Evolutionary conservation across 2,113 vertebrate genomes (phyloP).

Genomic region (Zosterops pallidus): DNA sequence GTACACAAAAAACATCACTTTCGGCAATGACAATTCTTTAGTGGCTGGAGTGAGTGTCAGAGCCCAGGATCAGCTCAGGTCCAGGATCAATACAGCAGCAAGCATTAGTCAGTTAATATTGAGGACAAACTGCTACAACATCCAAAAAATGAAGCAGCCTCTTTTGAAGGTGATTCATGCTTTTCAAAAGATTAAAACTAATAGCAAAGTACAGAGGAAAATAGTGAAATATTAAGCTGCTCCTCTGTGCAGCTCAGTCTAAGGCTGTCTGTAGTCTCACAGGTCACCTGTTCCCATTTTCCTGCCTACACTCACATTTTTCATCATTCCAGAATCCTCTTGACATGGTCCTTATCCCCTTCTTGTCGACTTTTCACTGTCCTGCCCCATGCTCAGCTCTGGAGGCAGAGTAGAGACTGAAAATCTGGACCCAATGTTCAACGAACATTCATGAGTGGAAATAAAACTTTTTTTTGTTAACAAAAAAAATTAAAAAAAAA

Average conservation of each 20-base stretch:
- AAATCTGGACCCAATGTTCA: neutral
- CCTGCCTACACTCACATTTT: neutral
- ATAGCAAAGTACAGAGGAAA: neutral
- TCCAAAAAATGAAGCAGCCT: neutral
- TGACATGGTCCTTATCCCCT: fast-evolving
- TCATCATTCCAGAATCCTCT: neutral
- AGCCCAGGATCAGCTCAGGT: neutral
- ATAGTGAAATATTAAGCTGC: neutral
- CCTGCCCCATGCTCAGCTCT: neutral
- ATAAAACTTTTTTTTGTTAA: neutral
- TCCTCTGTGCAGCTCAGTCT: neutral
- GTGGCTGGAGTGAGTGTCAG: neutral
- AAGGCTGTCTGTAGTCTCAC: neutral
- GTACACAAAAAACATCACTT: neutral
- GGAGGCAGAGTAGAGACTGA: neutral
- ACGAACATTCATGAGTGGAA: neutral
- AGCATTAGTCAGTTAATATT: neutral
- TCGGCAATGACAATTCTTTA: neutral
- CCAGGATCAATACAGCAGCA: neutral
- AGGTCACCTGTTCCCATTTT: neutral
- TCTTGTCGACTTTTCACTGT: neutral
- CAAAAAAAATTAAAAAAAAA: neutral
- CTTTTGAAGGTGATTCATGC: neutral
- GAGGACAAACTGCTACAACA: neutral
- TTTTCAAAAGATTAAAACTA: neutral